These are phyloP conservation scores for Micropterix aruncella DNA, from an alignment of 2,888 invertebrate species.

Conservation along the genomic window DNA sequence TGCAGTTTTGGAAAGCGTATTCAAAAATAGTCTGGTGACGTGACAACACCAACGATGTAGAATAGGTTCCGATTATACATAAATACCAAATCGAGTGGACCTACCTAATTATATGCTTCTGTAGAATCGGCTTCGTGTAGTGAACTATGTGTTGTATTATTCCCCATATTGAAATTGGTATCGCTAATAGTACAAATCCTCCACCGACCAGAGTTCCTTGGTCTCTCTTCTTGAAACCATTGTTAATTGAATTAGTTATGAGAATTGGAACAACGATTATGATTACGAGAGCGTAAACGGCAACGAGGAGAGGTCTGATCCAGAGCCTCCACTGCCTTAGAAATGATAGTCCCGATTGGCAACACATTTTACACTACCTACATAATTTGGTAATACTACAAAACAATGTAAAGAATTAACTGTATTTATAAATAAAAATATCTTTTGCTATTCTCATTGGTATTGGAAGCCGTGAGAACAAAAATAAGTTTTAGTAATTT, in stretches of 20 bases:
- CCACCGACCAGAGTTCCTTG: constrained; percentile 77
- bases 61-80: too few species aligned
- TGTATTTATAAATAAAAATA: too few species aligned
- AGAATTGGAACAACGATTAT: constrained; percentile 75
- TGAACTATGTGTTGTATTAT: constrained; percentile 89
- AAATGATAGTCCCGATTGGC: constrained; percentile 23
- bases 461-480: too few species aligned
- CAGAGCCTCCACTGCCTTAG: constrained; percentile 66
- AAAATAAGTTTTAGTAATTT: too few species aligned
- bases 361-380: too few species aligned
- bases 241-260: constrained; percentile 63
- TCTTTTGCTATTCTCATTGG: too few species aligned
- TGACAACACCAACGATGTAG: too few species aligned
- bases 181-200: constrained; percentile 78
- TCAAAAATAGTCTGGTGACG: background rate
- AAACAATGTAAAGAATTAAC: too few species aligned
- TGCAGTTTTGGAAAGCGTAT: too few species aligned
- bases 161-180: constrained; percentile 90
- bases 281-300: constrained; percentile 67
- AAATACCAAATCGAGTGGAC: too few species aligned
- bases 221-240: constrained; percentile 65
- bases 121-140: constrained; percentile 82
- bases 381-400: too few species aligned
- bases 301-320: constrained; percentile 76
- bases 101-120: constrained; percentile 87